These are phyloP conservation scores for Macquaria australasica DNA, from an alignment of 2,113 vertebrate species.

Conservation along the genomic window DNA sequence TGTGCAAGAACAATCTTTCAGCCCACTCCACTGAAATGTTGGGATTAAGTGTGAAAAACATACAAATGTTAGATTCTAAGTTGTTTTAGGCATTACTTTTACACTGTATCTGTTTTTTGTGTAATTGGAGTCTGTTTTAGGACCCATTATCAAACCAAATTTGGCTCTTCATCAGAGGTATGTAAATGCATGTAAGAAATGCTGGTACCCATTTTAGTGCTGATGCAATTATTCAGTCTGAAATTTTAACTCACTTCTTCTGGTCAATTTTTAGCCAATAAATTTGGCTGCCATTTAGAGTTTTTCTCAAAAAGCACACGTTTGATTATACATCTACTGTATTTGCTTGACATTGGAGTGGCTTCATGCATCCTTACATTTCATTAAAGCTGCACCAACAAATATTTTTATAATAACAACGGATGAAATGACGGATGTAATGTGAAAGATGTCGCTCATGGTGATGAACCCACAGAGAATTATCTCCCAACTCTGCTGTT, in stretches of 20 bases:
- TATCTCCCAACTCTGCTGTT: background rate
- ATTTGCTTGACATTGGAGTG: background rate
- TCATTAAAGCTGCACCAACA: background rate
- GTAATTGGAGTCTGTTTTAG: background rate
- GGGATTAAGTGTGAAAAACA: constrained; percentile 21
- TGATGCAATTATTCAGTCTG: background rate
- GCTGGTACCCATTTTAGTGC: no score
- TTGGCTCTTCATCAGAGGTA: background rate
- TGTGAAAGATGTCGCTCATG: no score
- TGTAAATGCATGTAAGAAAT: background rate
- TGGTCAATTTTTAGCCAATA: no score
- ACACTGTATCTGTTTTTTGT: background rate
- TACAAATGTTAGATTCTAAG: constrained; percentile 6
- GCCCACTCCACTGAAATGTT: background rate
- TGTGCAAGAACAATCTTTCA: constrained; percentile 41
- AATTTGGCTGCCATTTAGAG: no score
- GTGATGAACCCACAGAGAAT: no score
- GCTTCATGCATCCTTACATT: no score
- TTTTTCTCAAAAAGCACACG: background rate
- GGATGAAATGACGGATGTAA: background rate
- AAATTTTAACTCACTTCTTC: background rate
- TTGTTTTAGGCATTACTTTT: background rate
- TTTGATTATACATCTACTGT: background rate
- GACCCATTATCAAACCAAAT: background rate
- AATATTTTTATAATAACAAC: background rate